A percentile compares a stretch with the other conserved stretches of the same genome.
These are phyloP conservation scores for Cephonodes hylas DNA, from an alignment of 2,888 invertebrate genomes.

Conservation along the genomic window DNA sequence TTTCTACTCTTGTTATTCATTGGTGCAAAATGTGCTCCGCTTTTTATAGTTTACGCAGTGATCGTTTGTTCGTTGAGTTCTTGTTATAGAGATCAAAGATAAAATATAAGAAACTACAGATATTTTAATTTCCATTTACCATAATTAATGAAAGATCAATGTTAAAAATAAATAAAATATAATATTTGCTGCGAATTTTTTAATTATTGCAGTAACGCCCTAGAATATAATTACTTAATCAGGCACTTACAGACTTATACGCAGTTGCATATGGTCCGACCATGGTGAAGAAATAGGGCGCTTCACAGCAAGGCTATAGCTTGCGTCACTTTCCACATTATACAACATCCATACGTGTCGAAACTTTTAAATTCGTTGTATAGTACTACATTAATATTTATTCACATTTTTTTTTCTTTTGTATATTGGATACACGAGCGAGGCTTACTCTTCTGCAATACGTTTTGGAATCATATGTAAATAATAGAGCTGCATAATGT, in stretches of 20 bases:
- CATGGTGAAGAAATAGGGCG: constrained; percentile 62
- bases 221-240: background rate
- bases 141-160: too few relatives aligned
- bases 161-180: too few relatives aligned
- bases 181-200: too few relatives aligned
- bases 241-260: background rate
- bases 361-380: constrained; percentile 60
- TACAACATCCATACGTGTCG: constrained; percentile 60
- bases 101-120: too few relatives aligned
- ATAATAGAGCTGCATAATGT: background rate
- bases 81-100: too few relatives aligned
- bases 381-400: constrained; percentile 55
- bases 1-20: background rate
- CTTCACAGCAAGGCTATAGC: constrained; percentile 64
- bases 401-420: constrained; percentile 44
- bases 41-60: too few relatives aligned
- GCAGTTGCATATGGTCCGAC: background rate
- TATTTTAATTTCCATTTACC: too few relatives aligned
- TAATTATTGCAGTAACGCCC: background rate
- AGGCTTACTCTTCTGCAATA: background rate
- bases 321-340: constrained; percentile 71
- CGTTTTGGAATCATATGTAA: constrained; percentile 10
- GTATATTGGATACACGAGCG: constrained; percentile 21
- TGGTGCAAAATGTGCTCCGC: too few relatives aligned
- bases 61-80: too few relatives aligned